Evolutionary conservation across 2,113 vertebrate genomes (phyloP).

Genomic region (Lepus europaeus): DNA sequence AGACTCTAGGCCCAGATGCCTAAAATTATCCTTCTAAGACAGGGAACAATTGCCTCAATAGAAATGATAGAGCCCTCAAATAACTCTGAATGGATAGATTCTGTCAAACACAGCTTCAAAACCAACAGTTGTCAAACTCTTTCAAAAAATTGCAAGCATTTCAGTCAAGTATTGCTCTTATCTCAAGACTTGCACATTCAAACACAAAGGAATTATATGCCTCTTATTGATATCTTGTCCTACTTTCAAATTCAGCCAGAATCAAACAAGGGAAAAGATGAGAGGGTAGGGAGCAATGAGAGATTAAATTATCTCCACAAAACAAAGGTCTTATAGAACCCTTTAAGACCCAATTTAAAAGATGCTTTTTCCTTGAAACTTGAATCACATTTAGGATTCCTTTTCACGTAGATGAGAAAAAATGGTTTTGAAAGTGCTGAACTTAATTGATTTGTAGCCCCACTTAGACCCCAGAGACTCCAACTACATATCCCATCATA

Average conservation of each 20-base stretch:
- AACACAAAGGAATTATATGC: conserved; percentile 64
- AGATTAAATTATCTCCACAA: conserved; percentile 66
- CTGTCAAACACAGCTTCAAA: conserved; percentile 63
- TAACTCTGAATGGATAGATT: conserved; percentile 52
- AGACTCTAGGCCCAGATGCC: neutral
- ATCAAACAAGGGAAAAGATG: conserved; percentile 67
- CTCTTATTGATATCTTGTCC: conserved; percentile 62
- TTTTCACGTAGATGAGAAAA: conserved; percentile 60
- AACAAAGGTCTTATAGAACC: conserved; percentile 57
- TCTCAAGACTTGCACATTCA: conserved; percentile 58
- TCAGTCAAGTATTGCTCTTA: conserved; percentile 44
- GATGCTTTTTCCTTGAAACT: conserved; percentile 52
- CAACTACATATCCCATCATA: conserved; percentile 61
- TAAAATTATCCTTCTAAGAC: conserved; percentile 63
- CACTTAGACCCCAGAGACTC: conserved; percentile 61
- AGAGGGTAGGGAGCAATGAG: conserved; percentile 54
- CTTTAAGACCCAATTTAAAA: conserved; percentile 62
- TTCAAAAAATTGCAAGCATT: conserved; percentile 33
- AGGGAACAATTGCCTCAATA: neutral
- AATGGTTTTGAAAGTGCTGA: conserved; percentile 65
- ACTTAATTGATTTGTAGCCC: conserved; percentile 70
- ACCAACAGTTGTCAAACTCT: conserved; percentile 56
- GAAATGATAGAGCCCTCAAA: conserved; percentile 21
- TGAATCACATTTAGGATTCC: conserved; percentile 36
- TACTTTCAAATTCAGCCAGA: conserved; percentile 64